A percentile compares a stretch with the other conserved stretches of the same genome.
Evolutionary conservation across 1,140 invertebrate genomes (phyloP).

Genomic region (Asbolus verrucosus): DNA sequence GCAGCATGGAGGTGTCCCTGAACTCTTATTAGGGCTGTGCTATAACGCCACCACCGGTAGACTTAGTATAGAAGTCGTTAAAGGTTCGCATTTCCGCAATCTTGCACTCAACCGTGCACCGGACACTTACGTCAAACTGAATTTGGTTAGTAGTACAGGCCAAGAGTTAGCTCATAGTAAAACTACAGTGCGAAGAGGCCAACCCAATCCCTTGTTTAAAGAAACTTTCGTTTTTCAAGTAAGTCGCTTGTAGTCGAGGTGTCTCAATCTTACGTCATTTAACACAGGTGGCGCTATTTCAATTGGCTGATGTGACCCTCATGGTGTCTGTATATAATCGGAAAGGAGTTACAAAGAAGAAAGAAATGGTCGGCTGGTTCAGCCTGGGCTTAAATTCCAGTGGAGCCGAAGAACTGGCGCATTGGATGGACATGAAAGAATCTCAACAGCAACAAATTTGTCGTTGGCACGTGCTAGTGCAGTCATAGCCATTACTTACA

Average conservation of each 20-base stretch:
- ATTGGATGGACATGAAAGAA: conserved; percentile 92
- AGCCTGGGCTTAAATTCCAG: conserved; percentile 91
- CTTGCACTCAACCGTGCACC: conserved; percentile 81
- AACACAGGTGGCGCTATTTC: conserved; percentile 89
- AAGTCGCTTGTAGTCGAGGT: no score
- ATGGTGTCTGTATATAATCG: conserved; percentile 94
- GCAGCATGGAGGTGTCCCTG: conserved; percentile 89
- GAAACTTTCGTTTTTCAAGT: conserved; percentile 97
- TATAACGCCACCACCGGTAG: conserved; percentile 95
- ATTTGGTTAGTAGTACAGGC: conserved; percentile 90
- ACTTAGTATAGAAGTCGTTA: conserved; percentile 91
- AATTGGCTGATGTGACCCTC: conserved; percentile 94
- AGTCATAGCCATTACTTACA: conserved; percentile 62
- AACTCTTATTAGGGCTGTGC: conserved; percentile 87
- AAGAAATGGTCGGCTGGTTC: conserved; percentile 97
- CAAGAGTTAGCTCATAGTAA: conserved; percentile 94
- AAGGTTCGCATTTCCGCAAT: conserved; percentile 92
- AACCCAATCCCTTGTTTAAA: conserved; percentile 95
- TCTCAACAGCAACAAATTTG: conserved; percentile 78
- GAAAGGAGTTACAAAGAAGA: conserved; percentile 90
- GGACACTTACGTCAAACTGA: conserved; percentile 94
- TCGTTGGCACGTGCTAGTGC: conserved; percentile 80
- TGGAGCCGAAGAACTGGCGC: conserved; percentile 90
- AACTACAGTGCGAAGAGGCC: conserved; percentile 88
- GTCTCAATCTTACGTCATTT: no score